Base-by-base conservation (phyloP, 1,140 invertebrate genomes). In the Drosophila kikkawai region DNA sequence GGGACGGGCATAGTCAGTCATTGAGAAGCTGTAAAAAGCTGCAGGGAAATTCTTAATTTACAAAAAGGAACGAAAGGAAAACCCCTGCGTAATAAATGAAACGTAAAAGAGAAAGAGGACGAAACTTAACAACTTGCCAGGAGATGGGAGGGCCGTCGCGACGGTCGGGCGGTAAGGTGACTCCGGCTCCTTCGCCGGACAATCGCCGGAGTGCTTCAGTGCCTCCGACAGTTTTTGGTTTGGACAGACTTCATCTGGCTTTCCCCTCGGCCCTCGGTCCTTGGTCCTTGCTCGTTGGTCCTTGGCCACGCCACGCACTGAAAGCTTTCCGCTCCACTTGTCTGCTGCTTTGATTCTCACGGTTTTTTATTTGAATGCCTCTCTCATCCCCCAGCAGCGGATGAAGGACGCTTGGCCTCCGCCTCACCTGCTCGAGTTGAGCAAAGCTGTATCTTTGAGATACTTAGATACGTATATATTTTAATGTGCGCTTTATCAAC, bases 401-500 rank as follows among this genome's bases (percentile, higher is more conserved):
- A 45, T 75, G 77, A 75, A 80, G 64, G 68, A 70, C 64, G 63
- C 79, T 47, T 26, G 19, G 36, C 57, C 17, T 7, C 17, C 22
- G 47, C 8, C 64, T 64, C 48, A 68, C 78, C 79, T 84, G 76
- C 39, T 26, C 37, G 29, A 29, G 26, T 44, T 47, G 59, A 34
- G 39, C 17, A 41, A 50, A 58, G 36, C 51, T 61, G 76, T 80
- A 87, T 83, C 83, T 87, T 74, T 77, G 60, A 88, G 83, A 88
- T 86, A 83, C 80, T 88, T 77, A 70, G 83, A 82, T 87, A 86
- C 83, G 76, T 86, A 86, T 86, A 86, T 87, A 86, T 86, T 86
- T 86, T 87, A 83, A 88, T 86, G 84, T 87, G 80, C 84, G 83
- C 83, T 86, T 86, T 86, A 86, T 86, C 84, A 87, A 88, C 83